A percentile compares a stretch with the other conserved stretches of the same genome.
phyloP scores from a whole-genome alignment of 2,888 invertebrate species.

The Stramonita haemastoma region DNA sequence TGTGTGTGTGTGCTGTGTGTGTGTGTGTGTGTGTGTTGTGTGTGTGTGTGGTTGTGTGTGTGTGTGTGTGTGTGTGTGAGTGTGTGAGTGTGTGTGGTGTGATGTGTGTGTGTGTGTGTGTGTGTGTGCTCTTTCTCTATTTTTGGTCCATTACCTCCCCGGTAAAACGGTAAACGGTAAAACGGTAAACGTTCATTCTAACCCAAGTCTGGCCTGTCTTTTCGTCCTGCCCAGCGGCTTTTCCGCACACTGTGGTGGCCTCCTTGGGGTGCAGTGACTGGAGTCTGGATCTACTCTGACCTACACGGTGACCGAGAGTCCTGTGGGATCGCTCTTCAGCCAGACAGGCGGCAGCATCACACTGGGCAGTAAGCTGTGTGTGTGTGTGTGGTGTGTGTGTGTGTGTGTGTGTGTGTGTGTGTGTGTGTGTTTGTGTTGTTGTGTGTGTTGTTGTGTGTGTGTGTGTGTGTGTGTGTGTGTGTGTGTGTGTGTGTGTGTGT shows the following conservation, averaged over 20 bases:
- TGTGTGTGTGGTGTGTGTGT: neutral
- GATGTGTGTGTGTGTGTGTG: too few relatives aligned
- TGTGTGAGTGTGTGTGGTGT: too few relatives aligned
- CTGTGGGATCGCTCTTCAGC: constrained; percentile 35
- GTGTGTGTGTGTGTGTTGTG: too few relatives aligned
- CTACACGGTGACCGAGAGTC: constrained; percentile 52
- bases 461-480: neutral
- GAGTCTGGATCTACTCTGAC: constrained; percentile 51
- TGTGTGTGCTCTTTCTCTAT: too few relatives aligned
- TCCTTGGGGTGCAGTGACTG: constrained; percentile 49
- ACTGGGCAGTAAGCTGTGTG: neutral
- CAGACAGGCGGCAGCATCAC: constrained; percentile 19
- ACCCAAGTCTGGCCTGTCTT: neutral
- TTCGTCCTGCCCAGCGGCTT: neutral
- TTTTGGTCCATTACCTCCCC: too few relatives aligned
- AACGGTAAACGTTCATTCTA: too few relatives aligned
- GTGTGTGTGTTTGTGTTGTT: neutral
- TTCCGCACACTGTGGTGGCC: constrained; percentile 40
- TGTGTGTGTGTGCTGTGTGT: too few relatives aligned
- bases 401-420: neutral
- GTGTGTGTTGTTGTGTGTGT: neutral
- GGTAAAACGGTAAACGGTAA: too few relatives aligned
- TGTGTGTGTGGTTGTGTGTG: too few relatives aligned
- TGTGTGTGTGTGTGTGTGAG: too few relatives aligned
- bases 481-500: neutral